Evolutionary conservation across 2,888 invertebrate genomes (phyloP).

Genomic region (Ophion obscuratus): DNA sequence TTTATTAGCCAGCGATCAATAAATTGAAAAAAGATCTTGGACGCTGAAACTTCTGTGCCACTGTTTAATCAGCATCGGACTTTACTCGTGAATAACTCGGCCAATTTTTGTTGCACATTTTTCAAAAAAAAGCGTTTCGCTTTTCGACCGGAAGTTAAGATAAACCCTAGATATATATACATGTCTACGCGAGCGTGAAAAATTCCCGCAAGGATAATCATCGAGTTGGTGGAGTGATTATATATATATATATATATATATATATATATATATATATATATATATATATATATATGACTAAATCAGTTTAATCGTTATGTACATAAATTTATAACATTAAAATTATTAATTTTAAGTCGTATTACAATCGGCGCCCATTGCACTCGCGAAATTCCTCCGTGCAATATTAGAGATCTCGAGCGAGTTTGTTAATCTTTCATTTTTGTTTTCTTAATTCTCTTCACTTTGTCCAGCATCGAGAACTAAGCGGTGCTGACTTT

Average conservation of each 20-base stretch:
- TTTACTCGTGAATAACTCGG: too few species aligned
- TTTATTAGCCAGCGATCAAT: too few species aligned
- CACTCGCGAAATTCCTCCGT: constrained; percentile 69
- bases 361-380: constrained; percentile 68
- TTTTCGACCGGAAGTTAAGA: too few species aligned
- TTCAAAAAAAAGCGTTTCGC: too few species aligned
- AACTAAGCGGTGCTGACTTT: constrained; percentile 66
- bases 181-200: constrained; percentile 18
- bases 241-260: constrained; percentile 60
- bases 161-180: too few species aligned
- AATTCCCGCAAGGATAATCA: constrained; percentile 65
- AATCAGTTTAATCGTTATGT: constrained; percentile 79
- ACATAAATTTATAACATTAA: constrained; percentile 75
- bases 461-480: constrained; percentile 55
- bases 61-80: too few species aligned
- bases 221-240: constrained; percentile 68
- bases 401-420: constrained; percentile 68
- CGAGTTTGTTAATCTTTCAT: constrained; percentile 51
- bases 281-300: constrained; percentile 70
- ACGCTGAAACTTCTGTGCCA: too few species aligned
- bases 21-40: too few species aligned
- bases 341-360: constrained; percentile 67
- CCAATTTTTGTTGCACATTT: too few species aligned
- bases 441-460: constrained; percentile 34
- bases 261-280: constrained; percentile 67